Evolutionary conservation across 2,113 vertebrate species (phyloP).

Genomic region (Puntigrus tetrazona): DNA sequence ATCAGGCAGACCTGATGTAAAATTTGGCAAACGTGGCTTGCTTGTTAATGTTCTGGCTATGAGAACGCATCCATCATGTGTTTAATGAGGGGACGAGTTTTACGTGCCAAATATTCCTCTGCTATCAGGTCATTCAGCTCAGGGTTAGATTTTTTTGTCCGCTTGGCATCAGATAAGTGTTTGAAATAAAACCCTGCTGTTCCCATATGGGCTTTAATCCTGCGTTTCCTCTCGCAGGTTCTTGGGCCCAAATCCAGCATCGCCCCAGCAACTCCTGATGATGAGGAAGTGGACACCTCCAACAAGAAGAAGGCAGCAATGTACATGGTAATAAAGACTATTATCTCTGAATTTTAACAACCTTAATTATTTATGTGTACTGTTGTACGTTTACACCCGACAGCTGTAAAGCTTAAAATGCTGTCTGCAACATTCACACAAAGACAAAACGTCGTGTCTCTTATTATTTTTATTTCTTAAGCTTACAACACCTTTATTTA

Average conservation of each 20-base stretch:
- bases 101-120: constrained; percentile 2
- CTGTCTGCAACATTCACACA: constrained; percentile 40
- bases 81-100: neutral
- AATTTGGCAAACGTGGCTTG: neutral
- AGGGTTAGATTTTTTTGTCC: neutral
- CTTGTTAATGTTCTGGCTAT: constrained; percentile 7
- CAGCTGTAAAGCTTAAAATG: constrained; percentile 14
- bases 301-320: constrained; percentile 64
- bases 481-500: neutral
- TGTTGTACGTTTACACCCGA: neutral
- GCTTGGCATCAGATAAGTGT: constrained; percentile 10
- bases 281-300: constrained; percentile 25
- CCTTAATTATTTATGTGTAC: constrained; percentile 1
- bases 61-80: constrained; percentile 1
- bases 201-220: neutral
- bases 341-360: neutral
- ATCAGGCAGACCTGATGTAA: neutral
- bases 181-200: constrained; percentile 2
- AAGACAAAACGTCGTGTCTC: neutral
- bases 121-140: neutral
- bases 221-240: constrained; percentile 54
- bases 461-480: neutral
- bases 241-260: constrained; percentile 69
- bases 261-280: constrained; percentile 59
- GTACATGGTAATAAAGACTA: constrained; percentile 66